phyloP scores from a whole-genome alignment of 2,888 invertebrate species.

The Calameuta pallipes region DNA sequence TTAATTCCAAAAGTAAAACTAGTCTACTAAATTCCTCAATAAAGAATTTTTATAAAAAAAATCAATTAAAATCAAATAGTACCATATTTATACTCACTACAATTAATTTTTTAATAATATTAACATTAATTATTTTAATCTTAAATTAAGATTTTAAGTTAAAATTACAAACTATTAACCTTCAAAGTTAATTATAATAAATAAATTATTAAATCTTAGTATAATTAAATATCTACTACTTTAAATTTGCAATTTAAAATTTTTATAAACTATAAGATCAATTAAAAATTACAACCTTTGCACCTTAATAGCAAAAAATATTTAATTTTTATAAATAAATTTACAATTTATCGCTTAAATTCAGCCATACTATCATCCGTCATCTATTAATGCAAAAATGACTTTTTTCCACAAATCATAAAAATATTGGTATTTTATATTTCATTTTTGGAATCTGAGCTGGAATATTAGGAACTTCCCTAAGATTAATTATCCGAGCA shows the following conservation, averaged over 20 bases:
- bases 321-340: constrained; percentile 74
- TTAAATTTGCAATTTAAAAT: constrained; percentile 87
- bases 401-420: constrained; percentile 78
- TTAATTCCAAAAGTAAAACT: not conserved
- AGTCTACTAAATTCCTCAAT: too few species aligned
- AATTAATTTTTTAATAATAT: too few species aligned
- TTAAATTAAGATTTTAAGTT: constrained; percentile 10
- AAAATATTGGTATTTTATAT: constrained; percentile 78
- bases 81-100: too few species aligned
- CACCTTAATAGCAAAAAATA: constrained; percentile 68
- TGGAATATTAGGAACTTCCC: constrained; percentile 76
- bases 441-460: constrained; percentile 76
- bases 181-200: constrained; percentile 64
- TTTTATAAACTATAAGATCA: constrained; percentile 71
- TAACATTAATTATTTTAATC: not conserved
- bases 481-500: constrained; percentile 79
- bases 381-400: constrained; percentile 72
- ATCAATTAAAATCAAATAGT: constrained; percentile 3
- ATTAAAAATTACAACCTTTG: constrained; percentile 7
- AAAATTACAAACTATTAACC: constrained; percentile 25
- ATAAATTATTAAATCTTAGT: constrained; percentile 28
- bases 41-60: too few species aligned
- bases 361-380: constrained; percentile 73
- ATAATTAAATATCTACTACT: constrained; percentile 75
- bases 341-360: constrained; percentile 73